Evolutionary conservation across 2,113 vertebrate species (phyloP).

Genomic region (Todiramphus chloris): DNA sequence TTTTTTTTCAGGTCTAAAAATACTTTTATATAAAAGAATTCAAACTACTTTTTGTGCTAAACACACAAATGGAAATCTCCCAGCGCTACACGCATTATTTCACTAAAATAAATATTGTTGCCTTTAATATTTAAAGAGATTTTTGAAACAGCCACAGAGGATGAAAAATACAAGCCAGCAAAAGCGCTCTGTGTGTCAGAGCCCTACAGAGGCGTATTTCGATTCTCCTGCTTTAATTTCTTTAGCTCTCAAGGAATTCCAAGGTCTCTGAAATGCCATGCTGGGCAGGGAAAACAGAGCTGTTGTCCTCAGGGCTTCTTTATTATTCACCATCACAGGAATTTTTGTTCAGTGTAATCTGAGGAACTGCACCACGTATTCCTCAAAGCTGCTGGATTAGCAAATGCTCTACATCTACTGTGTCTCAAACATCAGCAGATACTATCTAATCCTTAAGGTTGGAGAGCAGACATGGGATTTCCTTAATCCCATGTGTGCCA

Average conservation of each 20-base stretch:
- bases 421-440: background rate
- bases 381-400: background rate
- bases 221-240: constrained; percentile 31
- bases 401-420: background rate
- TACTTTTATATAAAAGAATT: background rate
- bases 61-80: constrained; percentile 45
- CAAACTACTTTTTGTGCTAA: background rate
- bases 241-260: constrained; percentile 39
- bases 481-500: background rate
- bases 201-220: background rate
- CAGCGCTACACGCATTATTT: constrained; percentile 11
- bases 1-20: constrained; percentile 23
- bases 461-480: background rate
- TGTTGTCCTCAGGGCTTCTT: background rate
- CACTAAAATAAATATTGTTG: constrained; percentile 62
- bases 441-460: background rate
- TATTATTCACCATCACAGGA: background rate
- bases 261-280: background rate
- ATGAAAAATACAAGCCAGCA: constrained; percentile 31
- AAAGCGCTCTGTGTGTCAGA: rapidly evolving
- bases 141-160: constrained; percentile 33
- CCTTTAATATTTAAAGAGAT: constrained; percentile 64
- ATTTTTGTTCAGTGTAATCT: background rate
- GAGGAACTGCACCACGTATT: background rate
- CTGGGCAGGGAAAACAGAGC: background rate